Evolutionary conservation across 2,797 vertebrate genomes (phyloP), one percentile per base, ranked within the genome.

Genomic region (Betta splendens): DNA sequence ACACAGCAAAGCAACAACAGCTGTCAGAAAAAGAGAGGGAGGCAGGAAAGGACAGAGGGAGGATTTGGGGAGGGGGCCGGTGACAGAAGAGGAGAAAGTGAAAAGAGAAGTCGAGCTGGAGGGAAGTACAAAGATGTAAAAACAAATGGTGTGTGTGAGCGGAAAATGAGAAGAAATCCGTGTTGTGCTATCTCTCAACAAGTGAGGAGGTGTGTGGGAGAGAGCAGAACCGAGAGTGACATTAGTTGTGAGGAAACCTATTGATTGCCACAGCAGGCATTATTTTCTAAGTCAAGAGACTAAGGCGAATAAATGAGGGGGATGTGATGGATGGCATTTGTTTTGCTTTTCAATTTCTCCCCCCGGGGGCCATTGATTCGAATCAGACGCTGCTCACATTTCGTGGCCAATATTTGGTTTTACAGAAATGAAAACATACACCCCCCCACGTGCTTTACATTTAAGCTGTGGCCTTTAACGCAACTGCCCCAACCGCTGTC

Each of bases 1-100:
- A 85, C 80, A 77, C 81, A 75, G 84, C 81, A 83, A 81, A 83
- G 83, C 78, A 71, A 79, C 75, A 80, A 75, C 84, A 85, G 87
- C 85, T 90, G 83, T 88, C 85, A 83, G 77, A 77, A 64, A 71
- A 72, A 74, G 58, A 56, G 58, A 58, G 62, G 53, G 64, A 62
- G 51, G 62, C 42, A 69, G 57, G 60, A 39, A 66, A 37, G 47
- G 23, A 59, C 10, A n/a, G n/a, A n/a, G n/a, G n/a, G n/a, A n/a
- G n/a, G n/a, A n/a, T n/a, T n/a, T n/a, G 12, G 25, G 38, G 29
- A 49, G 42, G 36, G 10, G 25, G 32, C 16, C n/a, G n/a, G 39
- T 3, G 31, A 26, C 29, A 52, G 33, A 42, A 32, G 26, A 48
- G 35, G 48, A 55, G 37, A 52, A 26, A 47, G 42, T 3, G 13